Percentiles rank a stretch among this genome's conserved stretches.
Conservation (phyloP, 2,797 vertebrate genomes). For the Pseudopleuronectes americanus region DNA sequence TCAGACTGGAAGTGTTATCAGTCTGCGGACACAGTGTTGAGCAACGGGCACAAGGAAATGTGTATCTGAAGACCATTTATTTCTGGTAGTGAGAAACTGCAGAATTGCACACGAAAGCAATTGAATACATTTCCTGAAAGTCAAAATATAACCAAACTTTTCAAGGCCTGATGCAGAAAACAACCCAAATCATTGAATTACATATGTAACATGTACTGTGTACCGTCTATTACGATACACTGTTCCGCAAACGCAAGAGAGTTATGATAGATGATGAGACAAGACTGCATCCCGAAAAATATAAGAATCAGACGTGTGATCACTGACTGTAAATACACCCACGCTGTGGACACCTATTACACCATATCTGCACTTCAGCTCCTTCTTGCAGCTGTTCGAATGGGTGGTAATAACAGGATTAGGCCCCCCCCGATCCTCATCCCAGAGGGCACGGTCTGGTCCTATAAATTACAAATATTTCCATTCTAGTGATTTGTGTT, state of each 20-base stretch:
- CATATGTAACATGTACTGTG: too few relatives aligned
- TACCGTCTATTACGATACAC: not conserved
- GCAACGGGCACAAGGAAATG: not conserved
- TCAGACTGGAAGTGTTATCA: constrained; percentile 1
- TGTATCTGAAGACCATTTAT: constrained; percentile 14
- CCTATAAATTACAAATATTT: constrained; percentile 28
- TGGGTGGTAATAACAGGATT: not conserved
- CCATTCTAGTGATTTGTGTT: constrained; percentile 10
- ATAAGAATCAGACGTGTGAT: constrained; percentile 29
- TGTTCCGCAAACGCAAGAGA: not conserved
- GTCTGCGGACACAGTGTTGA: not conserved
- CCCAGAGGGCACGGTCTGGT: not conserved
- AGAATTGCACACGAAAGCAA: not conserved
- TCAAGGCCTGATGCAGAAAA: too few relatives aligned
- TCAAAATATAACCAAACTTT: too few relatives aligned
- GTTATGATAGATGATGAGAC: constrained; percentile 19
- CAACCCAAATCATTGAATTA: too few relatives aligned
- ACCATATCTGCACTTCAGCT: constrained; percentile 13
- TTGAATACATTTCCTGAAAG: too few relatives aligned
- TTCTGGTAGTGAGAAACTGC: not conserved
- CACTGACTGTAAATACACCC: constrained; percentile 42
- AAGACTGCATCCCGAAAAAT: constrained; percentile 28
- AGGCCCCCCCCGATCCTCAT: not conserved
- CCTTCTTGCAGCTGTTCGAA: not conserved
- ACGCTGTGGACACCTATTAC: not conserved